Conservation (phyloP, 2,888 invertebrate genomes). For the Pseudoips prasinana region DNA sequence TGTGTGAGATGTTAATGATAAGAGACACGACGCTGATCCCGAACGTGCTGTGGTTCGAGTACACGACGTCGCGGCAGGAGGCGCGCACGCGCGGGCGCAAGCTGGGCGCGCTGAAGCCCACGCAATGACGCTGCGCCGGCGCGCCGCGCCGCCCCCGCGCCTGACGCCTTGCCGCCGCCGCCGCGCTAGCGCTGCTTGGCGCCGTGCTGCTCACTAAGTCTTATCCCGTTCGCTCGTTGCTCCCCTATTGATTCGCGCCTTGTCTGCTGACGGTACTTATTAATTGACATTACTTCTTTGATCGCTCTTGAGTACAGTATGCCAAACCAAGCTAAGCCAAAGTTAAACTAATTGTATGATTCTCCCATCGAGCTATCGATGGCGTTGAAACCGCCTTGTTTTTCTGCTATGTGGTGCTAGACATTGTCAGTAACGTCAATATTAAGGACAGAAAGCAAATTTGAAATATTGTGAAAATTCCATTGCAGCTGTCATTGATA, state of each 20-base stretch:
- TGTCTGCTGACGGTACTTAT: conserved; percentile 6
- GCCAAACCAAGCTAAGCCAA: no score
- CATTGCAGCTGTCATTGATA: no score
- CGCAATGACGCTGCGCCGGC: conserved; percentile 88
- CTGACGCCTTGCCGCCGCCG: conserved; percentile 48
- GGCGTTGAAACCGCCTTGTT: no score
- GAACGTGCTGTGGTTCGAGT: conserved; percentile 96
- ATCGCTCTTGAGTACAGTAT: no score
- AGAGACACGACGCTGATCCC: conserved; percentile 95
- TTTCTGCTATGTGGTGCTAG: no score
- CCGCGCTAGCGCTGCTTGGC: conserved; percentile 58
- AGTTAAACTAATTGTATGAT: no score
- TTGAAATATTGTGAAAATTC: no score
- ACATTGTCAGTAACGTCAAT: no score
- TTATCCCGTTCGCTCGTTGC: conserved; percentile 41
- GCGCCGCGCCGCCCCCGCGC: conserved; percentile 47
- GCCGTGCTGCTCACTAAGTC: conserved; percentile 52
- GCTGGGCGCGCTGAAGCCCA: conserved; percentile 88
- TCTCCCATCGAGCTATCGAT: no score
- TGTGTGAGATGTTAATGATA: conserved; percentile 92
- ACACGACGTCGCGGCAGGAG: conserved; percentile 92
- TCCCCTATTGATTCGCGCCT: conserved; percentile 30
- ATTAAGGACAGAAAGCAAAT: no score
- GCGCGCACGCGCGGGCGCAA: conserved; percentile 90
- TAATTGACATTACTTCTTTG: no score